Percentiles rank a stretch among this genome's conserved stretches.
These are phyloP conservation scores for Gymnobelideus leadbeateri DNA, from an alignment of 2,113 vertebrate species.

Conservation along the genomic window DNA sequence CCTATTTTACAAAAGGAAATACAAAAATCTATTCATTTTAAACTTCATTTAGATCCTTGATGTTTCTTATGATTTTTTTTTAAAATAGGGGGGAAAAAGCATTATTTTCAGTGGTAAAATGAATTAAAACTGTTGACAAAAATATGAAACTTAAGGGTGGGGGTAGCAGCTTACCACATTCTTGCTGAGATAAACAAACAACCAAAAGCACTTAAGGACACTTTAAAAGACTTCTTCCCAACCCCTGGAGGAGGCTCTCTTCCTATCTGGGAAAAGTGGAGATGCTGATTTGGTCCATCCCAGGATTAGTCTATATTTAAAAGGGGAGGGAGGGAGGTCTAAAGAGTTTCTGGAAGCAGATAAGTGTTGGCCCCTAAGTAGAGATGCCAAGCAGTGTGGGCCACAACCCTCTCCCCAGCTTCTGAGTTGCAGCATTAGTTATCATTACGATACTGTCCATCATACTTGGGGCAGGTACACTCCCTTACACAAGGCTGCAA, in stretches of 20 bases:
- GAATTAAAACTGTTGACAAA: slow-evolving; percentile 24
- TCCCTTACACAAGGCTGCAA: slow-evolving; percentile 29
- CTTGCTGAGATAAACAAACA: not conserved
- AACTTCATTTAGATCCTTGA: slow-evolving; percentile 6
- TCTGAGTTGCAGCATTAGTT: not conserved
- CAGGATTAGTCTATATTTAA: slow-evolving; percentile 34
- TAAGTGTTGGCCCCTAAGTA: not conserved
- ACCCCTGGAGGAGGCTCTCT: not conserved
- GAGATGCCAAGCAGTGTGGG: not conserved
- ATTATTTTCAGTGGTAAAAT: slow-evolving; percentile 43
- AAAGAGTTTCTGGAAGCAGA: not conserved
- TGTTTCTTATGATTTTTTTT: too few species aligned
- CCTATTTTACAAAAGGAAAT: not conserved
- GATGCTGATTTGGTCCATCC: slow-evolving; percentile 9
- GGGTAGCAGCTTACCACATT: not conserved
- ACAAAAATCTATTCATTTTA: slow-evolving; percentile 38
- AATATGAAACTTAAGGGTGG: not conserved
- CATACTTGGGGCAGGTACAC: not conserved
- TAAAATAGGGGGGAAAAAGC: too few species aligned
- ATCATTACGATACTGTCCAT: not conserved
- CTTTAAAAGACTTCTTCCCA: slow-evolving; percentile 11
- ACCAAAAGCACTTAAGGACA: not conserved
- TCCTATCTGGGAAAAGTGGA: not conserved
- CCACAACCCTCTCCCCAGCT: not conserved
- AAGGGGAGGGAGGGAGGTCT: not conserved